Conservation (phyloP, 2,888 invertebrate species). For the Sminthurides aquaticus region DNA sequence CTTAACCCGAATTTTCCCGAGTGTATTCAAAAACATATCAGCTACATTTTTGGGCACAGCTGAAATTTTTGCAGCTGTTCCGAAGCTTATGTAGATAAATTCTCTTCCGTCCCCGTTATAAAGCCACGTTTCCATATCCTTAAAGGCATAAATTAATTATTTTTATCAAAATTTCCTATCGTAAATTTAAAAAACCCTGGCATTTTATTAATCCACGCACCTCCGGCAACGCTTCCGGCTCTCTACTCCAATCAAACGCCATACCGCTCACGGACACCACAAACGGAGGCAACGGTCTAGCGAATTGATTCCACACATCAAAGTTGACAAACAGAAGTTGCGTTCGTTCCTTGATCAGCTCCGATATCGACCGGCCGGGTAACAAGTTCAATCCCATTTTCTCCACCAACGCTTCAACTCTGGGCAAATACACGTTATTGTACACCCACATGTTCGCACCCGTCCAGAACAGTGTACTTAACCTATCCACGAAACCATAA, state of each 20-base stretch:
- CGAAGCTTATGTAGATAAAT: neutral
- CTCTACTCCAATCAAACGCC: too few species aligned
- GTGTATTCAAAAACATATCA: neutral
- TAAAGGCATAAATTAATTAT: neutral
- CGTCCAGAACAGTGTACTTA: neutral
- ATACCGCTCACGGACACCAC: too few species aligned
- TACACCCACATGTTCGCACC: neutral
- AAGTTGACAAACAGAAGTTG: too few species aligned
- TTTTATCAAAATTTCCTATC: too few species aligned
- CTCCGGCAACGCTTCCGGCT: too few species aligned
- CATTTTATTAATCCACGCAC: too few species aligned
- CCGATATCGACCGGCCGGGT: too few species aligned
- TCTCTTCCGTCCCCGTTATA: neutral
- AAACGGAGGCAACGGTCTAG: too few species aligned
- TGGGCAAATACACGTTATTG: neutral
- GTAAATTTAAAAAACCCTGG: too few species aligned
- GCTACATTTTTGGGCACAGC: neutral
- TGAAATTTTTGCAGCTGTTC: neutral
- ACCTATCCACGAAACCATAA: neutral
- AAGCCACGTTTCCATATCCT: neutral
- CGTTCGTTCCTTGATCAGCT: too few species aligned
- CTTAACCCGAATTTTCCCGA: neutral
- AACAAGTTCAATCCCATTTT: too few species aligned
- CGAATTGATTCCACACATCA: too few species aligned
- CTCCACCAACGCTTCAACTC: neutral